These are phyloP conservation scores for Brachionus rotundiformis DNA, from an alignment of 1,140 invertebrate genomes.

Conservation along the genomic window DNA sequence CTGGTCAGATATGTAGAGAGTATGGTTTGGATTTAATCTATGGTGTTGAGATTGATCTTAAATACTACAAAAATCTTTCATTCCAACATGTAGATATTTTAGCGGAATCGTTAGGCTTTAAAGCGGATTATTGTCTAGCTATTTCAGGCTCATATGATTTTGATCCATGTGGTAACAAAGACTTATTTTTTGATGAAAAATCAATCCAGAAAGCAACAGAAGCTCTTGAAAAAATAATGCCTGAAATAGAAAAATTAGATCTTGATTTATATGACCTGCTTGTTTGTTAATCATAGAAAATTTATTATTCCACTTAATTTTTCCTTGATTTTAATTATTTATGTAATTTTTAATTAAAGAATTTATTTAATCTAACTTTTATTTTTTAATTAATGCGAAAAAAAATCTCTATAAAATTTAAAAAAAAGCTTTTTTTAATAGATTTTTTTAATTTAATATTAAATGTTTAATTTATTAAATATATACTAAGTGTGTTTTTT, in stretches of 20 bases:
- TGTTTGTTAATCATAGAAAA: no score
- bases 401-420: no score
- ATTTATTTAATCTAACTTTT: no score
- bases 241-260: background rate
- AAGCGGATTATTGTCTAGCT: background rate
- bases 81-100: slow-evolving; percentile 8
- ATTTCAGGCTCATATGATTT: background rate
- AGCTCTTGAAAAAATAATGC: background rate
- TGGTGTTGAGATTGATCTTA: background rate
- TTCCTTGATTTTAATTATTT: no score
- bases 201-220: background rate
- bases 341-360: no score
- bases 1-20: background rate
- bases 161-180: background rate
- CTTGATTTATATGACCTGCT: no score
- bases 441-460: no score
- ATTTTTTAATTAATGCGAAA: no score
- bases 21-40: background rate
- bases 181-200: background rate
- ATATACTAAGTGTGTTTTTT: no score
- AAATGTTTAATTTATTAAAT: no score
- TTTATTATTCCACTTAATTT: no score
- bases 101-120: background rate
- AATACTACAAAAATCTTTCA: background rate
- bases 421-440: no score